Conservation (phyloP, 2,797 vertebrate species). For the Gymnocypris eckloni region DNA sequence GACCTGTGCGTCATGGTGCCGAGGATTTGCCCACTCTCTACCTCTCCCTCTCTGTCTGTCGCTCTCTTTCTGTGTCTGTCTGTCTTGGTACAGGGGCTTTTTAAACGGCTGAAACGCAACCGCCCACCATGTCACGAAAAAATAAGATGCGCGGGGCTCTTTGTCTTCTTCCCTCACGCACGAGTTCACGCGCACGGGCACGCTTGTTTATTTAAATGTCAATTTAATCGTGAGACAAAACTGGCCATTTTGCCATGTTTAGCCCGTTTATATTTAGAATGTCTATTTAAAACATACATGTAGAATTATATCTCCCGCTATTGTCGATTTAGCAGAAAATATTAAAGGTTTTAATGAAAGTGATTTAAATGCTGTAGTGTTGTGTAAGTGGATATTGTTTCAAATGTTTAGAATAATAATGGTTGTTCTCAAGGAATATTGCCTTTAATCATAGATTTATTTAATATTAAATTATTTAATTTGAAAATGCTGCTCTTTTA, state of each 20-base stretch:
- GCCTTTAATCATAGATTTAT: not conserved
- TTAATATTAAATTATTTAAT: not conserved
- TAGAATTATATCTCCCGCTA: not conserved
- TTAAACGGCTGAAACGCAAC: conserved; percentile 39
- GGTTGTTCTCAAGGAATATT: not conserved
- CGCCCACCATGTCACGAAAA: conserved; percentile 61
- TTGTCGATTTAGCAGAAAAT: not conserved
- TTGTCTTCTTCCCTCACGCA: conserved; percentile 36
- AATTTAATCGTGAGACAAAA: not conserved
- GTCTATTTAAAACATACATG: not conserved
- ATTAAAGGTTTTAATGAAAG: not conserved
- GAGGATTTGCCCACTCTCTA: conserved; percentile 45
- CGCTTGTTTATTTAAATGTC: not conserved
- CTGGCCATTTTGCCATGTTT: not conserved
- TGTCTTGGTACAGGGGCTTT: conserved; percentile 19
- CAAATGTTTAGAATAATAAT: not conserved
- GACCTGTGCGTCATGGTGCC: conserved; percentile 49
- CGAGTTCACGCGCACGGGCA: not conserved
- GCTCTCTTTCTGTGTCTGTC: not conserved
- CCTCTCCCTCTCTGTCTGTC: conserved; percentile 15
- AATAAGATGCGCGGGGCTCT: conserved; percentile 19
- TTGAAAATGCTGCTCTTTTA: not conserved
- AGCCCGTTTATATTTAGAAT: not conserved
- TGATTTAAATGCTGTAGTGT: not conserved
- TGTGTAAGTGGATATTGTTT: not conserved